Evolutionary conservation across 2,797 vertebrate species (phyloP).

Genomic region (Typhlichthys subterraneus): DNA sequence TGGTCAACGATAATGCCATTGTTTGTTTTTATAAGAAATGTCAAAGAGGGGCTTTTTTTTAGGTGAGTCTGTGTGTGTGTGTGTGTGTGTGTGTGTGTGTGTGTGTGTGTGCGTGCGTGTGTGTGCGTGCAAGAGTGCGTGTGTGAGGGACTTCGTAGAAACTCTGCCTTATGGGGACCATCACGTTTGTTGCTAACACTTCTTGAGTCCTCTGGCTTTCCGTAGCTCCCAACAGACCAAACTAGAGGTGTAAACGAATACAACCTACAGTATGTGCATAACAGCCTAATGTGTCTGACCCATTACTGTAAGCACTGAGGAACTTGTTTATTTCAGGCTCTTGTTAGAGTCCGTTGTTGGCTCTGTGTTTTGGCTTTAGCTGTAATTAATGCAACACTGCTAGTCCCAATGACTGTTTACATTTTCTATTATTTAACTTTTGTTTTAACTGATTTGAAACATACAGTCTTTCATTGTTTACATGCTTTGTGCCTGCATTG

Average conservation of each 20-base stretch:
- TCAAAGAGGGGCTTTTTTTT: slow-evolving; percentile 43
- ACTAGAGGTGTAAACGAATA: slow-evolving; percentile 36
- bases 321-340: slow-evolving; percentile 27
- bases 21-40: slow-evolving; percentile 55
- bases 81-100: slow-evolving; percentile 29
- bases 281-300: slow-evolving; percentile 26
- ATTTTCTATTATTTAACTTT: too few species aligned
- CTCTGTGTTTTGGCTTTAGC: slow-evolving; percentile 25
- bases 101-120: slow-evolving; percentile 28
- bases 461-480: slow-evolving; percentile 24
- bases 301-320: slow-evolving; percentile 18
- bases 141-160: slow-evolving; percentile 26
- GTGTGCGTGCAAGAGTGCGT: slow-evolving; percentile 23
- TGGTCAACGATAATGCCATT: neutral
- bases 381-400: slow-evolving; percentile 34
- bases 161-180: slow-evolving; percentile 63
- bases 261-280: slow-evolving; percentile 29
- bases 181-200: slow-evolving; percentile 24
- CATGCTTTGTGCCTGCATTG: slow-evolving; percentile 33
- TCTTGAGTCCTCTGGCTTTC: slow-evolving; percentile 9
- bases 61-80: slow-evolving; percentile 29
- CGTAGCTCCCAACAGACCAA: slow-evolving; percentile 13
- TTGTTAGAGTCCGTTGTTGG: slow-evolving; percentile 16
- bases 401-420: too few species aligned
- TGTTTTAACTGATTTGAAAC: neutral